These are phyloP conservation scores for Microcebus griseorufus DNA, from an alignment of 2,113 vertebrate species.

Conservation along the genomic window DNA sequence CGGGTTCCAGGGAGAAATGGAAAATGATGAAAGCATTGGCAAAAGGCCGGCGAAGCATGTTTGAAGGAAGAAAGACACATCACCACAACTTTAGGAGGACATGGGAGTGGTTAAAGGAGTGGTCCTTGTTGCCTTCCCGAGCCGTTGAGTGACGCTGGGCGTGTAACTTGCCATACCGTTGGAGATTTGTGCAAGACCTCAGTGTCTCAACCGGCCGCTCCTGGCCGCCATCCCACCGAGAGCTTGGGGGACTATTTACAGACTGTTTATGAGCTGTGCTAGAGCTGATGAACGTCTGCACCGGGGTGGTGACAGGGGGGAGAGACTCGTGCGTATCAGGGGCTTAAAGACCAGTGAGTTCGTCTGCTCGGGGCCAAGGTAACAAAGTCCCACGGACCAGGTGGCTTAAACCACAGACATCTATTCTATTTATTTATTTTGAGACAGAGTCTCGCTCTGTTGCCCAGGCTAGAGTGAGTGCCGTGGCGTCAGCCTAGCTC, in stretches of 20 bases:
- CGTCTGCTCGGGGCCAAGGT: fast-evolving
- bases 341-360: fast-evolving
- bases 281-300: background rate
- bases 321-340: fast-evolving
- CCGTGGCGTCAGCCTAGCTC: no score
- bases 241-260: fast-evolving
- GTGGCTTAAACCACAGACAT: fast-evolving
- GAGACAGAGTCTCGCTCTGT: no score
- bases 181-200: background rate
- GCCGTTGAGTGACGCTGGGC: fast-evolving
- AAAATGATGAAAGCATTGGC: background rate
- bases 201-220: background rate
- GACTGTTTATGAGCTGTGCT: fast-evolving
- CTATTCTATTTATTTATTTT: no score
- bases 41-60: background rate
- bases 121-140: background rate
- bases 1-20: background rate
- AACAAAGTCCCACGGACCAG: fast-evolving
- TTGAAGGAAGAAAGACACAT: background rate
- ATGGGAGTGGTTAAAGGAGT: background rate
- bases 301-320: fast-evolving
- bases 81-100: background rate
- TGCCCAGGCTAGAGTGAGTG: no score
- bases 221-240: background rate
- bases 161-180: background rate